These are phyloP conservation scores for Drosophila eohydei DNA, from an alignment of 2,888 invertebrate genomes.

Conservation along the genomic window DNA sequence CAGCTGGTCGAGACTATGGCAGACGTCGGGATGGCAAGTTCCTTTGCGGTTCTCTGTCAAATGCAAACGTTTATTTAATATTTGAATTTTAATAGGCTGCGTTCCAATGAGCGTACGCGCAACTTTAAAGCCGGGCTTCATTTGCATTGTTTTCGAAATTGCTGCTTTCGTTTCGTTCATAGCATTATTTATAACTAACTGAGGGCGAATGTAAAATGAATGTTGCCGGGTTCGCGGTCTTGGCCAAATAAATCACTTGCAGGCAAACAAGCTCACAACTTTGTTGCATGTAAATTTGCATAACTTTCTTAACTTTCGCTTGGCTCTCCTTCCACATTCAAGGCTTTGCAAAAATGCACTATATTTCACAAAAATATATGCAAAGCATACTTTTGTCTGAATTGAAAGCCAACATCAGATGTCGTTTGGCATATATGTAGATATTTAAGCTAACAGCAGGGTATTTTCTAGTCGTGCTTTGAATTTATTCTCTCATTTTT, in stretches of 20 bases:
- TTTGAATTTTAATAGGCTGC: slow-evolving; percentile 27
- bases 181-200: slow-evolving; percentile 60
- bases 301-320: slow-evolving; percentile 57
- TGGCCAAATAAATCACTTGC: slow-evolving; percentile 71
- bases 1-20: slow-evolving; percentile 15
- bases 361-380: neutral
- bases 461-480: neutral
- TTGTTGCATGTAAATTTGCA: slow-evolving; percentile 75
- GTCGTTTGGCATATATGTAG: too few species aligned
- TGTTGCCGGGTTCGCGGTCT: slow-evolving; percentile 54
- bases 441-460: neutral
- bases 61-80: slow-evolving; percentile 33
- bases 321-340: slow-evolving; percentile 1
- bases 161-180: slow-evolving; percentile 16
- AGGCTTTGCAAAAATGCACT: too few species aligned
- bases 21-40: slow-evolving; percentile 3
- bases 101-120: slow-evolving; percentile 30
- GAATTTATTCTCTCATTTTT: slow-evolving; percentile 38
- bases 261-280: slow-evolving; percentile 69
- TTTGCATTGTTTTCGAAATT: slow-evolving; percentile 42
- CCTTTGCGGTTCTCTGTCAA: slow-evolving; percentile 11
- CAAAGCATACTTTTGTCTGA: neutral
- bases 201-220: slow-evolving; percentile 37
- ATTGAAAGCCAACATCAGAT: neutral
- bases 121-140: slow-evolving; percentile 37